Evolutionary conservation across 1,140 invertebrate species (phyloP).

Genomic region (Globodera rostochiensis): DNA sequence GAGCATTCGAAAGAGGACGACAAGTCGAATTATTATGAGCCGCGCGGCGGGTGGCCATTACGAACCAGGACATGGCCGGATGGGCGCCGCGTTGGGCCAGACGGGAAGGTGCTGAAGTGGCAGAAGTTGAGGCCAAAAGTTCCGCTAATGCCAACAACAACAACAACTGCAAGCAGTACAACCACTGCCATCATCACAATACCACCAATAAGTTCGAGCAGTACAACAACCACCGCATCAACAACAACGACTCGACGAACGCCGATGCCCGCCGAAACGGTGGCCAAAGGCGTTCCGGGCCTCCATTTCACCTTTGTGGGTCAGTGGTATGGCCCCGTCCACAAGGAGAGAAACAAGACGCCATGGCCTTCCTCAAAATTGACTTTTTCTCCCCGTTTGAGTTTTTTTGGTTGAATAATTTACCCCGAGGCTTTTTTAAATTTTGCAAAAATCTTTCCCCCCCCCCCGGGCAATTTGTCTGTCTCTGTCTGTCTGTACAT

Average conservation of each 20-base stretch:
- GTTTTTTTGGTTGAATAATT: neutral
- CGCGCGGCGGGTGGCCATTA: conserved; percentile 22
- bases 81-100: conserved; percentile 12
- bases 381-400: conserved; percentile 5
- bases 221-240: neutral
- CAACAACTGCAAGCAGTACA: neutral
- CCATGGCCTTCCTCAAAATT: neutral
- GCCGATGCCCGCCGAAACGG: conserved; percentile 9
- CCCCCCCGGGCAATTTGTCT: neutral
- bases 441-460: neutral
- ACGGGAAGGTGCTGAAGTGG: conserved; percentile 21
- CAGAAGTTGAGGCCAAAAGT: conserved; percentile 14
- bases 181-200: neutral
- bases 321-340: neutral
- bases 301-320: conserved; percentile 28
- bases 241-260: conserved; percentile 4
- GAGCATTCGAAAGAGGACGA: neutral
- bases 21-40: conserved; percentile 8
- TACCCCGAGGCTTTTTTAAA: neutral
- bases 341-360: neutral
- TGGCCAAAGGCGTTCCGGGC: conserved; percentile 14
- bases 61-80: conserved; percentile 24
- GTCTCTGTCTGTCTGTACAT: neutral
- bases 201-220: neutral
- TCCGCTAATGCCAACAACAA: neutral